Base-by-base conservation (phyloP, 2,888 invertebrate species). In the Erpobdella octoculata region DNA sequence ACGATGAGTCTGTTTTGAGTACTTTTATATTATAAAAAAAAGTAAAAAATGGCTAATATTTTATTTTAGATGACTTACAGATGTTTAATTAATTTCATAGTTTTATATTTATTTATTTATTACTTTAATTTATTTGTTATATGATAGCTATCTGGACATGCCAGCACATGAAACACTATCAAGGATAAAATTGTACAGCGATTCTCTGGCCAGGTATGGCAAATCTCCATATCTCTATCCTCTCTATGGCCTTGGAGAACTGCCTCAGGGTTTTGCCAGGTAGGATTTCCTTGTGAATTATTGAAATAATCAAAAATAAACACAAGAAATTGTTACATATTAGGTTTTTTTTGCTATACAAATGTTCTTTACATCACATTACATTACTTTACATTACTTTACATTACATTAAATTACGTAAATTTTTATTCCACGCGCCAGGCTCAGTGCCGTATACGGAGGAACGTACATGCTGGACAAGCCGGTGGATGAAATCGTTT, bases 391-490 rank as follows among this genome's bases (percentile, higher is more conserved):
- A n/a, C n/a, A n/a, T n/a, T n/a, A n/a, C n/a, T n/a, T n/a, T n/a
- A n/a, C n/a, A n/a, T n/a, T n/a, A n/a, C n/a, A n/a, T n/a, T n/a
- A n/a, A n/a, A n/a, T n/a, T 8, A 58, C 59, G 12, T 8, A 12
- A n/a, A 8, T n/a, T 41, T n/a, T 41, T n/a, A 12, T 9, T 35
- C 25, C 31, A 31, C 21, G 21, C 61, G n/a, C 15, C 62, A 74
- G 74, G 76, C 87, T 98, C 73, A 95, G 95, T 81, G 98, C 98
- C 75, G 98, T 99, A 82, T 98, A 97, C 85, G 97, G 97, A 68
- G 98, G 98, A 75, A 99, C 98, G 8, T 99, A 98, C 85, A 99
- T 99, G 98, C 85, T 99, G 81, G 95, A 98, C 84, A 98, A 97
- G 84, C 92, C 92, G 36, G 93, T 94, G 76, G 95, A 96, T 85